Base-by-base conservation (phyloP, 2,888 invertebrate genomes). In the Orthosia incerta region DNA sequence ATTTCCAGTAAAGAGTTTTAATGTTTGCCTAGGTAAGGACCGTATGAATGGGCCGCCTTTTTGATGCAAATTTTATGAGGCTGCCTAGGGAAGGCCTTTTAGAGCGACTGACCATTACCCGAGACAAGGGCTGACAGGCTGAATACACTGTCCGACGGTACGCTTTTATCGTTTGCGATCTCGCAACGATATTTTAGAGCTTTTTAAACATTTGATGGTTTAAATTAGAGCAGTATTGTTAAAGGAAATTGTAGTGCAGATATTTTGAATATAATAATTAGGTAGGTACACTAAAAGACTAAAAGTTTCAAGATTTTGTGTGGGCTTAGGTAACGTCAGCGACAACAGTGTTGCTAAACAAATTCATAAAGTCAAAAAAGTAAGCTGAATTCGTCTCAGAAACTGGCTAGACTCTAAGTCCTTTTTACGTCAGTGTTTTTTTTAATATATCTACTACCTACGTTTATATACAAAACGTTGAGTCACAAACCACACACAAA, bases 51-150 rank as follows among this genome's bases (percentile, higher is more conserved):
- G 90, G 88, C 80, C 82, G 88, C 82, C 90, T 91, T 92, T 93
- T 91, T 92, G 93, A 93, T 95, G 93, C 91, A 94, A 94, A 93
- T 94, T 94, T 95, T 94, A 95, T 94, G 95, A 94, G 94, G 87
- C 89, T 88, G 90, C 87, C 86, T 86, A 87, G 91, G 89, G 91
- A 89, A 87, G 85, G 90, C 87, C 87, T 90, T 91, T 92, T 91
- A 88, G 86, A 91, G 79, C 84, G 91, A 92, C 93, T 95, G 95
- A 95, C 95, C 95, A 93, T 95, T 94, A 94, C 91, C 72, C 72
- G 84, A 91, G 89, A 93, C 93, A 93, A 94, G 93, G 89, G 91
- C 85, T 81, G 82, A 72, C 82, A 78, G 90, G 87, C 89, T 94
- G 91, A 91, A 90, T 90, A 90, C 91, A 90, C 85, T 92, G 93